Evolutionary conservation across 2,113 vertebrate species (phyloP), one percentile per base, ranked within the genome.

Genomic region (Bungarus multicinctus): DNA sequence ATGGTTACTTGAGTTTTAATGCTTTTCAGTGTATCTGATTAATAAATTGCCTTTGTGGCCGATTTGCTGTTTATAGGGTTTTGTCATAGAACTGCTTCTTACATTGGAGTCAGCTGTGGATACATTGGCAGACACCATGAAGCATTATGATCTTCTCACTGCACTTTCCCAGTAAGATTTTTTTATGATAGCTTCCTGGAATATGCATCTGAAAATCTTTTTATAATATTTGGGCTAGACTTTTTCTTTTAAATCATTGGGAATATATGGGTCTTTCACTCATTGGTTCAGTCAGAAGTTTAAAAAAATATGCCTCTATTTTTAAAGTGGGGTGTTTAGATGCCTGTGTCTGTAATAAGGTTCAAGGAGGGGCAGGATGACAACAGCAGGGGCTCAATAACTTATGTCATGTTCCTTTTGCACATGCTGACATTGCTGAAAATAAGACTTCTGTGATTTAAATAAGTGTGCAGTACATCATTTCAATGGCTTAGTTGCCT

Each of bases 31-130:
- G 34, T 81, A 22, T 22, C 18, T 81, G 34, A 1, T 22, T 81
- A 9, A 16, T 39, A 18, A 60, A 52, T 45, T 30, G 43, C 30
- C 20, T 16, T 30, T 91, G 23, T 22, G 12, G 12, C 20, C 39
- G 0, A 69, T 64, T 89, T 91, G 45, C 6, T 57, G 14, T 58
- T n/a, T 91, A 64, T 57, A 99, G 99, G 99, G 99, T 96, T 99
- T 99, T 96, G 99, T 99, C 95, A 99, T 99, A 93, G 99, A 99
- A 97, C 98, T 99, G 39, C 98, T 99, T 94, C 98, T 99, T 94
- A 99, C 99, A 3, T 97, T 99, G 97, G 99, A 99, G 96, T 98
- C 99, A 54, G 99, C 99, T 94, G 99, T 99, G 88, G 99, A 99
- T 97, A 99, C 99, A 0, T 97, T 99, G 92, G 99, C 99, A 90